A percentile compares a stretch with the other conserved stretches of the same genome.
Conservation (phyloP, 1,140 invertebrate species). For the Nautilus pompilius region DNA sequence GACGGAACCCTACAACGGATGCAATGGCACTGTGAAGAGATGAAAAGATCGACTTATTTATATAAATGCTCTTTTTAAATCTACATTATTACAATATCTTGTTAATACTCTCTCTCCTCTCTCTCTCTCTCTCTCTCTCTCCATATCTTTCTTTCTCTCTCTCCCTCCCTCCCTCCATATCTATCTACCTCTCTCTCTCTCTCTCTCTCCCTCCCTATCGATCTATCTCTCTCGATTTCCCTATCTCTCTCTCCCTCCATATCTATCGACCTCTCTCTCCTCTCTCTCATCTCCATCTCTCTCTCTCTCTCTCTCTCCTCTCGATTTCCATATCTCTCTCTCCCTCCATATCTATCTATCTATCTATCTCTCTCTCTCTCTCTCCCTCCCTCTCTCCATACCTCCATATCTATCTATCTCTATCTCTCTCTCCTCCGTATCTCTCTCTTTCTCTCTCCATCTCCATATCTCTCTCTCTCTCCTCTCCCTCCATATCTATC, state of each 20-base stretch:
- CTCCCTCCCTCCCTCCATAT: not conserved
- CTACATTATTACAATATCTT: not conserved
- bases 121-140: not conserved
- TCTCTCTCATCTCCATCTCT: too few relatives aligned
- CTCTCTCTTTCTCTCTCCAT: too few relatives aligned
- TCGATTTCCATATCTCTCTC: not conserved
- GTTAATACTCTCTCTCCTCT: not conserved
- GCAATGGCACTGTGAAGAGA: not conserved
- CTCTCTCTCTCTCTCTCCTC: conserved; percentile 9
- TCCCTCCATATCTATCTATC: not conserved
- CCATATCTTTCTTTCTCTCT: not conserved
- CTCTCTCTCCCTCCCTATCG: conserved; percentile 2
- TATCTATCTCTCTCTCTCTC: too few relatives aligned
- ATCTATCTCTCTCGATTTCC: conserved; percentile 7
- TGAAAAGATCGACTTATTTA: not conserved
- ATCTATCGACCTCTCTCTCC: too few relatives aligned
- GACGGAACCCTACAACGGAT: not conserved
- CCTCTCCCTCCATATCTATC: too few relatives aligned
- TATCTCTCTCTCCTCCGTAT: too few relatives aligned
- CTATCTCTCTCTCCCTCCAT: conserved; percentile 6
- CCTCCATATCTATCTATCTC: too few relatives aligned
- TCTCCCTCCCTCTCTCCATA: too few relatives aligned
- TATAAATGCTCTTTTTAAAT: not conserved
- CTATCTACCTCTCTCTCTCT: not conserved
- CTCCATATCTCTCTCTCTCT: too few relatives aligned